Percentiles rank a stretch among this genome's conserved stretches.
Evolutionary conservation across 2,113 vertebrate species (phyloP).

Genomic region (Harpagus bidentatus): DNA sequence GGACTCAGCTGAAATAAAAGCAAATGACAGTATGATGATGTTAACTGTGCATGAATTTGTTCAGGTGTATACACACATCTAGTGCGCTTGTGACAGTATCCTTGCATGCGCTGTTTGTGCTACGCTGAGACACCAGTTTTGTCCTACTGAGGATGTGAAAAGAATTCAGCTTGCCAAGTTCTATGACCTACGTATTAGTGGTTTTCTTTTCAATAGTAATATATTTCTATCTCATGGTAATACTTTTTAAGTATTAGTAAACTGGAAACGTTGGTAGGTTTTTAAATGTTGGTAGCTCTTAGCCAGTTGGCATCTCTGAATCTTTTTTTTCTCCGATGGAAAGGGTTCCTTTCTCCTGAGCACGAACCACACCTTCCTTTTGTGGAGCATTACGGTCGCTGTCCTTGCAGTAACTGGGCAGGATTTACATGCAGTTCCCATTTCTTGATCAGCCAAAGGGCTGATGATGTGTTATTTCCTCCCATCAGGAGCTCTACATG

Average conservation of each 20-base stretch:
- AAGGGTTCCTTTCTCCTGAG: background rate
- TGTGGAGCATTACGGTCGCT: background rate
- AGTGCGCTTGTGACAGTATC: rapidly evolving
- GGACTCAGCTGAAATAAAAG: background rate
- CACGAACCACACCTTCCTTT: background rate
- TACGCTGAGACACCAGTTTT: rapidly evolving
- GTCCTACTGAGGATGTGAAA: background rate
- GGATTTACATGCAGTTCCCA: background rate
- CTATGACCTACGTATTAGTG: background rate
- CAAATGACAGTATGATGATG: background rate
- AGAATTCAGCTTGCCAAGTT: background rate
- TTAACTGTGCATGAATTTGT: background rate
- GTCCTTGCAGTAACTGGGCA: background rate
- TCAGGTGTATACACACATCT: background rate
- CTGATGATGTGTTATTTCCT: slow-evolving; percentile 23
- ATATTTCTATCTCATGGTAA: background rate
- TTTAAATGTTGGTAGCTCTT: background rate
- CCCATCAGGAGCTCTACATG: background rate
- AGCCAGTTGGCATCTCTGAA: background rate
- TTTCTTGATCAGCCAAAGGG: background rate
- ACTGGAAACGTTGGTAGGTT: background rate
- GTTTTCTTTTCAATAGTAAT: background rate
- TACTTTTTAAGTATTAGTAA: background rate
- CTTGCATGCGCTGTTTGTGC: rapidly evolving
- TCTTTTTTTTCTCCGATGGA: rapidly evolving